Percentiles rank a stretch among this genome's conserved stretches.
These are phyloP conservation scores for Saiga tatarica DNA, from an alignment of 2,113 vertebrate genomes.

Conservation along the genomic window DNA sequence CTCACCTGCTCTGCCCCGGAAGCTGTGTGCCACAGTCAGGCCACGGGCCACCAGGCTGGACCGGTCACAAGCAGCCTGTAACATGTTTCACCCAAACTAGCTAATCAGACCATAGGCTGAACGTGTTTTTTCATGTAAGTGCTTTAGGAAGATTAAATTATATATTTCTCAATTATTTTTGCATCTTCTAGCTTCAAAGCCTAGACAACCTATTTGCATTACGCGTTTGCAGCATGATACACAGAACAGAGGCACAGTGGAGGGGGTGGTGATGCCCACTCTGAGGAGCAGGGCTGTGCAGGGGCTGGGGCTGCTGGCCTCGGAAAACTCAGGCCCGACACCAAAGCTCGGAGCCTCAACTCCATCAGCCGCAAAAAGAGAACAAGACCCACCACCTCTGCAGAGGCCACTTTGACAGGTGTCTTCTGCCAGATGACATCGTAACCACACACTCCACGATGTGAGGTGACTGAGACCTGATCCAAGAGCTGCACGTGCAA, in stretches of 20 bases:
- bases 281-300: not conserved
- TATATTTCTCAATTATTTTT: not conserved
- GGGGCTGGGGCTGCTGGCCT: not conserved
- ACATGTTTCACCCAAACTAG: not conserved
- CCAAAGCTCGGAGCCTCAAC: not conserved
- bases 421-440: not conserved
- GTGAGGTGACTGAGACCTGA: not conserved
- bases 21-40: accelerated
- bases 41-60: accelerated
- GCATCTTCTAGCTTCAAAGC: not conserved
- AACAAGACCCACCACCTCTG: not conserved
- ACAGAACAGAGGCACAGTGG: not conserved
- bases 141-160: not conserved
- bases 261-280: accelerated
- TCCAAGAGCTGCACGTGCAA: accelerated
- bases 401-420: not conserved
- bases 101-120: not conserved
- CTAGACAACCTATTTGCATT: not conserved
- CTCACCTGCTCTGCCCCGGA: not conserved
- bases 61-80: not conserved
- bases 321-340: not conserved
- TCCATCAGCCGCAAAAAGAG: not conserved
- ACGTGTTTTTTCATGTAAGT: not conserved
- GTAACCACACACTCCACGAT: not conserved
- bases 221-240: not conserved